Percentiles rank a stretch among this genome's conserved stretches.
Evolutionary conservation across 1,140 invertebrate species (phyloP).

Genomic region (Tetranychus cinnabarinus): DNA sequence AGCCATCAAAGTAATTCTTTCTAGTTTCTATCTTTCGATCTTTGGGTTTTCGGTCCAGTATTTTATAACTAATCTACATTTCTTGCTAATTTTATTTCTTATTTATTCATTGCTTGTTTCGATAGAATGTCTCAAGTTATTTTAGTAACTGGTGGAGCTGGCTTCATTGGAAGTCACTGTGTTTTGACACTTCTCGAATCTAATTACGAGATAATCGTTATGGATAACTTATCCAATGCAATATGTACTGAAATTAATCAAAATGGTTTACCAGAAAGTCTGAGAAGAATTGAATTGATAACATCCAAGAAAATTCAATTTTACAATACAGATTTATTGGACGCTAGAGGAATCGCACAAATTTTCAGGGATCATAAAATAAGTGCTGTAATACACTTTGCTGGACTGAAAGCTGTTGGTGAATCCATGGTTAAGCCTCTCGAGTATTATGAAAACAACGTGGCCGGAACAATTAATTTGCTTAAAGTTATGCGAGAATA

Average conservation of each 20-base stretch:
- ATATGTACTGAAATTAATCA: slow-evolving; percentile 18
- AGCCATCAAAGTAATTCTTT: too few species aligned
- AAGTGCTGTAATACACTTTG: slow-evolving; percentile 87
- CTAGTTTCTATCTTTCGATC: too few species aligned
- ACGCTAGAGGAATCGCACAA: slow-evolving; percentile 34
- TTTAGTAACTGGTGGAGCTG: slow-evolving; percentile 85
- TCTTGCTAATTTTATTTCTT: too few species aligned
- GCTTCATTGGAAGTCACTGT: slow-evolving; percentile 88
- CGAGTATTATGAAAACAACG: slow-evolving; percentile 36
- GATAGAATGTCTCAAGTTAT: background rate
- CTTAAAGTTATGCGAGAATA: slow-evolving; percentile 50
- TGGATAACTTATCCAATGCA: slow-evolving; percentile 65
- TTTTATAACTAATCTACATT: too few species aligned
- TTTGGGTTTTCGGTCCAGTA: too few species aligned
- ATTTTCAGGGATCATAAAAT: slow-evolving; percentile 57
- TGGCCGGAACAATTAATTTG: slow-evolving; percentile 3
- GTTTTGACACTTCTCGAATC: slow-evolving; percentile 60
- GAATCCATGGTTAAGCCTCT: slow-evolving; percentile 81
- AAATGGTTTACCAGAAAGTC: slow-evolving; percentile 32
- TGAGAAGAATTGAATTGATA: slow-evolving; percentile 56
- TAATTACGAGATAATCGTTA: slow-evolving; percentile 46
- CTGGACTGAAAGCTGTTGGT: slow-evolving; percentile 88
- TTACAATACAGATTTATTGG: slow-evolving; percentile 47
- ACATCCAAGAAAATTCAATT: slow-evolving; percentile 47
- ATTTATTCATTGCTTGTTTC: too few species aligned